Percentiles rank a stretch among this genome's conserved stretches.
Evolutionary conservation across 2,797 vertebrate genomes (phyloP).

Genomic region (Poeciliopsis gracilis): DNA sequence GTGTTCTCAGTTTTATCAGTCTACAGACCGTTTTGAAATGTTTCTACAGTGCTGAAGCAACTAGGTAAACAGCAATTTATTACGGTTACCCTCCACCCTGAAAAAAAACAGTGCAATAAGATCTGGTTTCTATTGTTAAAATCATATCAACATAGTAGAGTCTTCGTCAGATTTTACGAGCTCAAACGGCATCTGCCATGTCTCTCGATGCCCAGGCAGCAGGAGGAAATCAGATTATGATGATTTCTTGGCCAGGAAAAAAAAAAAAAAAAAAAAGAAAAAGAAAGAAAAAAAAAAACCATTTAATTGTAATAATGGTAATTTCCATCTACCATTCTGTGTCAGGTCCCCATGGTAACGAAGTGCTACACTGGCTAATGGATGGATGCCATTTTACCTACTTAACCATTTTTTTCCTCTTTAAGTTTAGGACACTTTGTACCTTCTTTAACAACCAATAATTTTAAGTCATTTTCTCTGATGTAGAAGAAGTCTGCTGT

Average conservation of each 20-base stretch:
- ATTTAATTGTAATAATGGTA: no score
- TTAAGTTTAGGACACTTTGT: neutral
- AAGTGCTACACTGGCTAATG: neutral
- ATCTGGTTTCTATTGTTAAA: neutral
- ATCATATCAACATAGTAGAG: neutral
- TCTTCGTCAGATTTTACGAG: neutral
- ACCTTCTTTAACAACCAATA: neutral
- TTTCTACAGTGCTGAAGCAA: neutral
- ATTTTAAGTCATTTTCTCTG: neutral
- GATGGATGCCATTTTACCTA: neutral
- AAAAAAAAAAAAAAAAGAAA: no score
- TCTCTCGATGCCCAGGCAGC: neutral
- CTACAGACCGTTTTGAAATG: neutral
- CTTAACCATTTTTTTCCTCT: neutral
- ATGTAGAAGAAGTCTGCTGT: neutral
- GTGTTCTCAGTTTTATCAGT: conserved; percentile 1
- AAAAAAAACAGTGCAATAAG: neutral
- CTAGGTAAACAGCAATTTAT: neutral
- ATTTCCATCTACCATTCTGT: neutral
- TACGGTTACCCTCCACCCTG: neutral
- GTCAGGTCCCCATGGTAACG: neutral
- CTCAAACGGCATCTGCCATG: neutral
- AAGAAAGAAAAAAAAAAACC: no score
- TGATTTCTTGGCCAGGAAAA: neutral
- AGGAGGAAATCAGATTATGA: neutral